Base-by-base conservation (phyloP, 2,888 invertebrate genomes). In the Lypha dubia region DNA sequence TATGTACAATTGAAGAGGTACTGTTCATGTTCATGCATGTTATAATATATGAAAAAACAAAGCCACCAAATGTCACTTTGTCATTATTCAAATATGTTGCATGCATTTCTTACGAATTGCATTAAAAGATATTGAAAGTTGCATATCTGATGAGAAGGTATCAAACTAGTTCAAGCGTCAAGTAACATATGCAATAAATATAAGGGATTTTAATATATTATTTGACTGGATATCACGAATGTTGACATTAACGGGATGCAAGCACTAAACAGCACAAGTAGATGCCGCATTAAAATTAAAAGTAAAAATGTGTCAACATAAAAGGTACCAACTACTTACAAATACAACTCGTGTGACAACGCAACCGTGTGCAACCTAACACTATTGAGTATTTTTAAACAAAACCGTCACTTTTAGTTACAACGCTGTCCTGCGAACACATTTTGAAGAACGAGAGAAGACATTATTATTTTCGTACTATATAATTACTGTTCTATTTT, bases 71-170 rank as follows among this genome's bases (percentile, higher is more conserved):
- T 35, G 24, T 4, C 49, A 38, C 7, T 11, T 67, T 4, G 51
- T 73, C 0, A 13, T 79, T 1, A 20, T 73, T 0, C 73, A 79
- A 35, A 67, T 79, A 13, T 79, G 71, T 28, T 65, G 79, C 17
- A 56, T 56, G 1, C 79, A 79, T 32, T 53, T 79, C 8, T 24
- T 79, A 3, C 9, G 49, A 8, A 73, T 73, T n/a, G 65, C 56
- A 1, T 6, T 35, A 1, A 79, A 79, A 49, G 67, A 79, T 6
- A 17, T 58, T 1, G 49, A 73, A 1, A 0, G 3, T 3, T 41
- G 41, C 20, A 1, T 44, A 8, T 46, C 20, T 5, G 20, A 79
- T 41, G 28, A 62, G 22, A 6, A 13, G 0, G 24, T n/a, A 0
- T 6, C 1, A 5, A 9, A 46, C n/a, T 35, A 46, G 13, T 13